phyloP scores from a whole-genome alignment of 2,797 vertebrate genomes.

The Sebastes taczanowskii region DNA sequence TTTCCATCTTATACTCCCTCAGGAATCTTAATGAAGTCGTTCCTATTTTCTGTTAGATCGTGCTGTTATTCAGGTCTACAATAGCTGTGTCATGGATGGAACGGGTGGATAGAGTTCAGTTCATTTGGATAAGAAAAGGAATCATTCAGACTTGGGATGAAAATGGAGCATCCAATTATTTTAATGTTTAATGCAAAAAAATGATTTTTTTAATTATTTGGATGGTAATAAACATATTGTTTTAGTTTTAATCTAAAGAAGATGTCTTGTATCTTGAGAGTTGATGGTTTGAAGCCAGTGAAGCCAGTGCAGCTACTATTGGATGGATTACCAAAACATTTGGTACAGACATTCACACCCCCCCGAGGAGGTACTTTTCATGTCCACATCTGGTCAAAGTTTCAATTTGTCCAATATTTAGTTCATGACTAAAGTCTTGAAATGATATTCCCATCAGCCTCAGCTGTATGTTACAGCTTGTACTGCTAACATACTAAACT shows the following conservation, averaged over 20 bases:
- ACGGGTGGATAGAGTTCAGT: neutral
- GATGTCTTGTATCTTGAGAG: neutral
- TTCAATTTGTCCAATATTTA: too few relatives aligned
- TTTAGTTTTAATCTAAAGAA: neutral
- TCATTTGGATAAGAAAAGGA: neutral
- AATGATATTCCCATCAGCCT: too few relatives aligned
- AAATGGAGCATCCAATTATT: neutral
- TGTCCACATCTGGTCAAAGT: too few relatives aligned
- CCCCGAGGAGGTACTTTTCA: neutral
- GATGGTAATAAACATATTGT: neutral
- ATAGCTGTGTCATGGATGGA: neutral
- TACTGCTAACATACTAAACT: too few relatives aligned
- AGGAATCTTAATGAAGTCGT: neutral
- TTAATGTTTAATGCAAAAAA: neutral
- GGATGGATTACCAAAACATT: neutral
- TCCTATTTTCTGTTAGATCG: neutral
- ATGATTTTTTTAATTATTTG: neutral
- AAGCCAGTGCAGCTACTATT: neutral
- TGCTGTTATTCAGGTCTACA: neutral
- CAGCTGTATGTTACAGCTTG: too few relatives aligned
- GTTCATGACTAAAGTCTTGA: too few relatives aligned
- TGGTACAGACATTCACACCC: neutral
- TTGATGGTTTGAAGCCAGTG: neutral
- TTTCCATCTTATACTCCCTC: neutral
- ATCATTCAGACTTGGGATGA: neutral